Percentiles rank a stretch among this genome's conserved stretches.
Conservation (phyloP, 2,797 vertebrate species). For the Anas capensis region DNA sequence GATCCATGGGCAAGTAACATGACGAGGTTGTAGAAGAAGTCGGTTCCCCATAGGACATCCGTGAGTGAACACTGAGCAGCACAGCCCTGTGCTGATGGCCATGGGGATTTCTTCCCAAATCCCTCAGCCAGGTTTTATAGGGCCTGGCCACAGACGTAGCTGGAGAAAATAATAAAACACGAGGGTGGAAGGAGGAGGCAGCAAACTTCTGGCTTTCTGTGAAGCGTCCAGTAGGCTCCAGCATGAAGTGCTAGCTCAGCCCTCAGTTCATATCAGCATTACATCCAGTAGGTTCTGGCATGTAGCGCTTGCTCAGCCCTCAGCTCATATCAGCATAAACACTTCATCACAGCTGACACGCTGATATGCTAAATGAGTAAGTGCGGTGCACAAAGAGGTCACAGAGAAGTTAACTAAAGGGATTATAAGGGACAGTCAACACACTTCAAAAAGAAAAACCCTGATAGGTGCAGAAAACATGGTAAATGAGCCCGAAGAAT, state of each 20-base stretch:
- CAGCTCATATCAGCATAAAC: conserved; percentile 76
- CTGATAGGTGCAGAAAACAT: conserved; percentile 40
- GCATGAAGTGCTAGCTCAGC: conserved; percentile 68
- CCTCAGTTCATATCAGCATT: conserved; percentile 53
- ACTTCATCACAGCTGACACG: conserved; percentile 75
- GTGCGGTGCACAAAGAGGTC: conserved; percentile 70
- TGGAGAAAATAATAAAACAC: background rate
- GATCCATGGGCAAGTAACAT: background rate
- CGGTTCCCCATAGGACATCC: background rate
- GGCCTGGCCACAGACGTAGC: background rate
- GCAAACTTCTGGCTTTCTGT: background rate
- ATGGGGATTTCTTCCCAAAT: fast-evolving
- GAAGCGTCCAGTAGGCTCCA: conserved; percentile 50
- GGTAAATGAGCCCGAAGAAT: conserved; percentile 41
- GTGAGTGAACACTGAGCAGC: background rate
- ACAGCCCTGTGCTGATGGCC: background rate
- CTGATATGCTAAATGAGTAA: conserved; percentile 70
- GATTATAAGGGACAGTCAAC: conserved; percentile 72
- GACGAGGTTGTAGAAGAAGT: background rate
- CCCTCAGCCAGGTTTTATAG: background rate
- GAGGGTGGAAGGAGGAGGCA: background rate
- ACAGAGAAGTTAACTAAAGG: conserved; percentile 72
- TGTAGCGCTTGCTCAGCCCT: conserved; percentile 66
- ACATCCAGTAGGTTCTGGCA: conserved; percentile 47
- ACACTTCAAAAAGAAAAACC: conserved; percentile 61